These are phyloP conservation scores for Epicauta chinensis DNA, from an alignment of 1,140 invertebrate genomes.

Conservation along the genomic window DNA sequence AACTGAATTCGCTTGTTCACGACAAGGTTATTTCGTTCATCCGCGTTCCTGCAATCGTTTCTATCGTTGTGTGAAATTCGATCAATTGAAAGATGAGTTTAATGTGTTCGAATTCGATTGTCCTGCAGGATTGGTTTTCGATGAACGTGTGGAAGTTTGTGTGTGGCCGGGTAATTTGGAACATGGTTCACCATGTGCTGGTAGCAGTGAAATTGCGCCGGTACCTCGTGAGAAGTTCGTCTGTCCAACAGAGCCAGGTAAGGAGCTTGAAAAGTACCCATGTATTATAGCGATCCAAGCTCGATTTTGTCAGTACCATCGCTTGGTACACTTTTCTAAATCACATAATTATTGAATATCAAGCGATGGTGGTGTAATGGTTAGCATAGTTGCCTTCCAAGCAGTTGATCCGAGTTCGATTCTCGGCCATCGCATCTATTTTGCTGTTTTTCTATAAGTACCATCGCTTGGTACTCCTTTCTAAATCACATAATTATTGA, in stretches of 20 bases:
- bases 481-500: background rate
- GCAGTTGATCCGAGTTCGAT: slow-evolving; percentile 25
- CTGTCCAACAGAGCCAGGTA: slow-evolving; percentile 56
- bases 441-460: background rate
- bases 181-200: slow-evolving; percentile 63
- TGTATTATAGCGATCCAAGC: too few relatives aligned
- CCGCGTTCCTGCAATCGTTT: slow-evolving; percentile 73
- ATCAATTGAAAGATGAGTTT: slow-evolving; percentile 65
- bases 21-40: slow-evolving; percentile 75
- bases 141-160: slow-evolving; percentile 71
- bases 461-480: too few relatives aligned
- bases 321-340: too few relatives aligned
- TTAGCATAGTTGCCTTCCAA: slow-evolving; percentile 29
- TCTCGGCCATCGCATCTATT: slow-evolving; percentile 16
- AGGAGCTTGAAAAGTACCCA: slow-evolving; percentile 32
- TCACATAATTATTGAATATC: background rate
- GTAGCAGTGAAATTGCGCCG: slow-evolving; percentile 68
- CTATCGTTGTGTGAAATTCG: slow-evolving; percentile 77
- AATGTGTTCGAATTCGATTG: slow-evolving; percentile 80
- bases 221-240: slow-evolving; percentile 57
- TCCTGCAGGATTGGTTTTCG: slow-evolving; percentile 72
- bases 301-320: too few relatives aligned
- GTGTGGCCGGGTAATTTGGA: slow-evolving; percentile 73
- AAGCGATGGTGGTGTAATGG: slow-evolving; percentile 59
- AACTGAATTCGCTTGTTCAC: slow-evolving; percentile 66